phyloP scores from a whole-genome alignment of 2,797 vertebrate species.

The Crypturellus tataupa region DNA sequence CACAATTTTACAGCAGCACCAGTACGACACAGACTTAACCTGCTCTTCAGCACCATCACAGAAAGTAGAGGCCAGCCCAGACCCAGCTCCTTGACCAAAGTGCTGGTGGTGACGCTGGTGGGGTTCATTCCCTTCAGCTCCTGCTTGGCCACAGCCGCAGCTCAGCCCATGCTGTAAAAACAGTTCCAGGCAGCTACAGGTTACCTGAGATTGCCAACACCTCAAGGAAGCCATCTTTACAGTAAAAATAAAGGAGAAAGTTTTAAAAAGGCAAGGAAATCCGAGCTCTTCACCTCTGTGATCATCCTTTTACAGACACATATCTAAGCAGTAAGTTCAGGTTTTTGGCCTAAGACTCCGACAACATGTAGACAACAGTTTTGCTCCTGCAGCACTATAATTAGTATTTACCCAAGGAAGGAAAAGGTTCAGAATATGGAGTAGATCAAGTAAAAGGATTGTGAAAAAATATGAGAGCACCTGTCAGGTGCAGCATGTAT shows the following conservation, averaged over 20 bases:
- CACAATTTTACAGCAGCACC: background rate
- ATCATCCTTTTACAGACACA: background rate
- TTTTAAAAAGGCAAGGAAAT: no score
- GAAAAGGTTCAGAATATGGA: conserved; percentile 9
- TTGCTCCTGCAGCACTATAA: conserved; percentile 21
- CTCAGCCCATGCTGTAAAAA: background rate
- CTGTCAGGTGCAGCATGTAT: background rate
- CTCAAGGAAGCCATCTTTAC: background rate
- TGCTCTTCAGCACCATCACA: background rate
- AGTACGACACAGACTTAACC: background rate
- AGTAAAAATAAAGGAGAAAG: background rate
- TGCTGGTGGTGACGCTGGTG: background rate
- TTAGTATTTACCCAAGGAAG: background rate
- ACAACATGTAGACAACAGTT: background rate
- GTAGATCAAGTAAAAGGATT: conserved; percentile 15
- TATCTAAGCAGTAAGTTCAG: background rate
- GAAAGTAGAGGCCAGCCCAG: conserved; percentile 10
- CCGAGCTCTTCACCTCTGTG: background rate
- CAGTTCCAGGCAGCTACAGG: background rate
- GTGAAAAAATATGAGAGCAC: background rate
- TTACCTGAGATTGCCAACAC: background rate
- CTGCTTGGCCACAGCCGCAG: background rate
- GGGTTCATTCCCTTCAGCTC: background rate
- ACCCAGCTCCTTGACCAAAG: conserved; percentile 9
- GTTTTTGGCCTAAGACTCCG: background rate